Conservation (phyloP, 2,797 vertebrate genomes). For the Cottoperca gobio region DNA sequence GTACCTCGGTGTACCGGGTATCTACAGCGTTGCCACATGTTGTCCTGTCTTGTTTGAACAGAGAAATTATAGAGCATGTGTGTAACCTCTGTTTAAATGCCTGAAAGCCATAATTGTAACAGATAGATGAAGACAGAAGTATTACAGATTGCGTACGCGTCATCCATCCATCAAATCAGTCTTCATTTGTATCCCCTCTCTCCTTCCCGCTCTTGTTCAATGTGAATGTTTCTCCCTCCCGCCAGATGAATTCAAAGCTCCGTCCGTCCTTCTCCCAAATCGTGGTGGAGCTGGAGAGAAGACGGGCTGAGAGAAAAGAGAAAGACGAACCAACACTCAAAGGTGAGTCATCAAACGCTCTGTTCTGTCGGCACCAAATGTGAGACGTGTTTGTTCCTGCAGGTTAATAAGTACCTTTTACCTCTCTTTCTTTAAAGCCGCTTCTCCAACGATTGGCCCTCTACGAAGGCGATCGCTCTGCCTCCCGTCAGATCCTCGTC, state of each 20-base stretch:
- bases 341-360: slow-evolving; percentile 53
- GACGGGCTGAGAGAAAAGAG: slow-evolving; percentile 54
- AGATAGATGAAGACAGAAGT: not conserved
- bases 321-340: slow-evolving; percentile 51
- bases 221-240: slow-evolving; percentile 1
- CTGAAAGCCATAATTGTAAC: not conserved
- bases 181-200: no score
- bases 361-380: not conserved
- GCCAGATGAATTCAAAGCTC: slow-evolving; percentile 88
- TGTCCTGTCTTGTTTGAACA: not conserved
- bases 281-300: slow-evolving; percentile 86
- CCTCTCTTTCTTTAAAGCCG: slow-evolving; percentile 24
- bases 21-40: not conserved
- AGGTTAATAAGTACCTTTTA: not conserved
- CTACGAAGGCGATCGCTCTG: slow-evolving; percentile 72
- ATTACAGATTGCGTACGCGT: no score
- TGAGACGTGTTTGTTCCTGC: accelerated
- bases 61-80: not conserved
- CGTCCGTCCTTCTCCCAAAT: slow-evolving; percentile 92
- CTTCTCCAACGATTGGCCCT: slow-evolving; percentile 17
- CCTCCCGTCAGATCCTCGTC: slow-evolving; percentile 80
- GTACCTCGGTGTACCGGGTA: not conserved
- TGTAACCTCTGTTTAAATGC: not conserved
- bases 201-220: no score
- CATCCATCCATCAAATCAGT: not conserved